Base-by-base conservation (phyloP, 2,888 invertebrate species). In the Meteorus colon region DNA sequence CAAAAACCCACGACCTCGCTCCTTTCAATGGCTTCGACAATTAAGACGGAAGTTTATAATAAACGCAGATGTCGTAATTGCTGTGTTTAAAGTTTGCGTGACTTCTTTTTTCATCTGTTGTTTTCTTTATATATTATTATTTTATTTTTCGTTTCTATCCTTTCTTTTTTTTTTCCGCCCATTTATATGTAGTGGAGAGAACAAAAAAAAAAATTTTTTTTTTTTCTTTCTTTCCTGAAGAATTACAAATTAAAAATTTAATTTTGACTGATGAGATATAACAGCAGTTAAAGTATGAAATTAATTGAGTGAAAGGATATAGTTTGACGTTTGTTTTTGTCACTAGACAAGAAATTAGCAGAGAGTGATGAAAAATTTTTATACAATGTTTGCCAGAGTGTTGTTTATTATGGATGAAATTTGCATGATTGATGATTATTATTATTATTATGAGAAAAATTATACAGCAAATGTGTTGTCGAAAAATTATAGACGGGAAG, bases 21-120 rank as follows among this genome's bases (percentile, higher is more conserved):
- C 66, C 55, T 73, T 73, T 69, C 68, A 76, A 76, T 76, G 62
- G 68, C 63, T 62, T 55, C 73, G 63, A 76, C 73, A 73, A 76
- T 76, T 73, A 68, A 73, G 76, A 68, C 76, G 76, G 73, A 76
- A 76, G 73, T 76, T 69, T 73, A 68, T 73, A 73, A 69, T 76
- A 73, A 76, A 76, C 68, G 72, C 67, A 76, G 76, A 73, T 73
- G 73, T 75, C 66, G 67, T 73, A 73, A 76, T 68, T 76, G 73
- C 72, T 73, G 59, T 62, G 41, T 73, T 73, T 73, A 62, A 37
- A 72, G 63, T 72, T 72, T 72, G 62, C 62, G 62, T 66, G 73
- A 72, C 63, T 73, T 65, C 31, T 73, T 72, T 73, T 41, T 41
- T 41, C 41, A 41, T 41, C 41, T 41, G 41, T 41, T 12, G 41